Conservation (phyloP, 2,797 vertebrate genomes). For the Nasua narica region DNA sequence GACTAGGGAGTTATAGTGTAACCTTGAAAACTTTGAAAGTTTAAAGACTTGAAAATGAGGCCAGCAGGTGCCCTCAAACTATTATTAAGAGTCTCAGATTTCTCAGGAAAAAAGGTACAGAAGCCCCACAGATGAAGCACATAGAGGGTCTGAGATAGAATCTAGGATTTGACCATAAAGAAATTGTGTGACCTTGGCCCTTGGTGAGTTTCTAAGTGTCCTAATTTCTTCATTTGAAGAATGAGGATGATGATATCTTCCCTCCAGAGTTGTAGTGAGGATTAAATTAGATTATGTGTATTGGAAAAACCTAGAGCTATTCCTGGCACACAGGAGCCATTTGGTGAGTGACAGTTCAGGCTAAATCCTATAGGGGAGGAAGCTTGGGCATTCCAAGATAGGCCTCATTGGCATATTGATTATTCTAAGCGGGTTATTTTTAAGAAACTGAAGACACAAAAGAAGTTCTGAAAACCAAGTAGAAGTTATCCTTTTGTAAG, state of each 20-base stretch:
- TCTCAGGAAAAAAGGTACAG: neutral
- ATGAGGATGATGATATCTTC: neutral
- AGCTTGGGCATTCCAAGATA: neutral
- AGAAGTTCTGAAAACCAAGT: neutral
- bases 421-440: neutral
- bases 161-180: neutral
- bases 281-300: slow-evolving; percentile 22
- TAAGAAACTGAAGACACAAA: neutral
- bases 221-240: neutral
- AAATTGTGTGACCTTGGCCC: neutral
- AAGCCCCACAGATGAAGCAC: neutral
- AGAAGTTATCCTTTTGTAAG: neutral
- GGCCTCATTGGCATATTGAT: neutral
- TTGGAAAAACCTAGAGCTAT: neutral
- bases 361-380: neutral
- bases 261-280: neutral
- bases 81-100: neutral
- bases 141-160: neutral
- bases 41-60: slow-evolving; percentile 47
- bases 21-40: slow-evolving; percentile 71
- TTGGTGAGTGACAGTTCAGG: neutral
- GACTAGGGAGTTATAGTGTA: neutral
- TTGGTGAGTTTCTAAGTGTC: neutral
- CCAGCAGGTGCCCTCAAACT: neutral
- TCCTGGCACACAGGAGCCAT: neutral